Evolutionary conservation across 2,888 invertebrate genomes (phyloP).

Genomic region (Julus scanicus): DNA sequence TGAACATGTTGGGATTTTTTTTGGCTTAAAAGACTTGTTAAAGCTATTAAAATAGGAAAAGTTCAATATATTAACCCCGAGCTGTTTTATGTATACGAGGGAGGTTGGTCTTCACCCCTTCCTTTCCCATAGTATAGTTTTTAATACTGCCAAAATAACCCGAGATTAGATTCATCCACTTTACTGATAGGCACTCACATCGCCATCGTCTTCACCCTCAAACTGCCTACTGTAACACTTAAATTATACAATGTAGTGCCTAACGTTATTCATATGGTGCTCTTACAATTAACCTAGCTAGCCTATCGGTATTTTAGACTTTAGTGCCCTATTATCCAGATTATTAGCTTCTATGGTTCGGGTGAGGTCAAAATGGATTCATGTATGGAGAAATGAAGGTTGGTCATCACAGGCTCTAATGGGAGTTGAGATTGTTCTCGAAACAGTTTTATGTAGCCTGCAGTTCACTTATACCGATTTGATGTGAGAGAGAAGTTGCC

Average conservation of each 20-base stretch:
- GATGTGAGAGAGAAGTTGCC: not conserved
- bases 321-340: conserved; percentile 27
- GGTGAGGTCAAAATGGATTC: conserved; percentile 35
- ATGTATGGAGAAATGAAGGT: conserved; percentile 7
- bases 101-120: not conserved
- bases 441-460: conserved; percentile 20
- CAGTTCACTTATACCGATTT: not conserved
- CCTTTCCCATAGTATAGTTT: not conserved
- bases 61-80: conserved; percentile 1
- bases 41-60: not conserved
- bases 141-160: not conserved
- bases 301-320: not conserved
- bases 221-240: not conserved
- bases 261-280: not conserved
- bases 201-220: not conserved
- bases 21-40: not conserved
- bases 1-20: not conserved
- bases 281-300: not conserved
- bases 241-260: not conserved
- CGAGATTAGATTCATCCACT: not conserved
- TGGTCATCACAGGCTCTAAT: conserved; percentile 2
- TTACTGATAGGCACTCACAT: not conserved
- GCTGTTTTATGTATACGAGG: not conserved
- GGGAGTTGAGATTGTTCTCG: not conserved
- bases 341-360: conserved; percentile 26